A percentile compares a stretch with the other conserved stretches of the same genome.
phyloP scores from a whole-genome alignment of 2,113 vertebrate genomes.

The Melanotaenia duboulayi region DNA sequence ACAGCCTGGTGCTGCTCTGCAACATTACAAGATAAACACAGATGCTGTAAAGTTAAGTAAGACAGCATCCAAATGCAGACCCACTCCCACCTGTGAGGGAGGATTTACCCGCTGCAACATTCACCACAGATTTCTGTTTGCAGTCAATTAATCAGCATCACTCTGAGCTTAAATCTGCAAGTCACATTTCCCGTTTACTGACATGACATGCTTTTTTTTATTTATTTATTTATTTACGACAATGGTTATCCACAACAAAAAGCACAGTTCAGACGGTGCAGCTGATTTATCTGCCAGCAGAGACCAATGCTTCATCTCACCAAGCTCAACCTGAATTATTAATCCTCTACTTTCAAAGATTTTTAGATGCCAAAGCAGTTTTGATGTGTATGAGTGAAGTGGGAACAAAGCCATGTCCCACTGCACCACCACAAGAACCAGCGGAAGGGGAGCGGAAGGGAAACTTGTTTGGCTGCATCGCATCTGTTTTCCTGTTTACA shows the following conservation, averaged over 20 bases:
- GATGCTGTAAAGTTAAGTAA: neutral
- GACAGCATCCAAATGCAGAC: neutral
- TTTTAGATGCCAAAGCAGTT: slow-evolving; percentile 45
- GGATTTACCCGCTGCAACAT: rapidly evolving
- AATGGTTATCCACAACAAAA: no score
- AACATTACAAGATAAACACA: neutral
- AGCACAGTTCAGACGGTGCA: no score
- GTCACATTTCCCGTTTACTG: neutral
- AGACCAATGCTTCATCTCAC: slow-evolving; percentile 23
- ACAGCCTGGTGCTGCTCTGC: slow-evolving; percentile 3
- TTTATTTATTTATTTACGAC: no score
- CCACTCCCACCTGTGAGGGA: neutral
- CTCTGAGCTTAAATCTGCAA: neutral
- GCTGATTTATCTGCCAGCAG: slow-evolving; percentile 13
- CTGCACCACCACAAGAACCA: neutral
- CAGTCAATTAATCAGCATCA: neutral
- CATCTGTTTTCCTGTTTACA: slow-evolving; percentile 59
- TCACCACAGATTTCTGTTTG: slow-evolving; percentile 4
- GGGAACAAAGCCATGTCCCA: slow-evolving; percentile 8
- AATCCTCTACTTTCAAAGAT: slow-evolving; percentile 45
- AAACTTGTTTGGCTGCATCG: slow-evolving; percentile 9
- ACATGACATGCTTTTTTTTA: no score
- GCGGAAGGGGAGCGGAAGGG: slow-evolving; percentile 18
- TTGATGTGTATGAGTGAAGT: slow-evolving; percentile 30
- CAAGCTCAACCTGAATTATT: slow-evolving; percentile 54